Percentiles rank a stretch among this genome's conserved stretches.
These are phyloP conservation scores for Chamaedrilus cognettii DNA, from an alignment of 2,888 invertebrate genomes.

Conservation along the genomic window DNA sequence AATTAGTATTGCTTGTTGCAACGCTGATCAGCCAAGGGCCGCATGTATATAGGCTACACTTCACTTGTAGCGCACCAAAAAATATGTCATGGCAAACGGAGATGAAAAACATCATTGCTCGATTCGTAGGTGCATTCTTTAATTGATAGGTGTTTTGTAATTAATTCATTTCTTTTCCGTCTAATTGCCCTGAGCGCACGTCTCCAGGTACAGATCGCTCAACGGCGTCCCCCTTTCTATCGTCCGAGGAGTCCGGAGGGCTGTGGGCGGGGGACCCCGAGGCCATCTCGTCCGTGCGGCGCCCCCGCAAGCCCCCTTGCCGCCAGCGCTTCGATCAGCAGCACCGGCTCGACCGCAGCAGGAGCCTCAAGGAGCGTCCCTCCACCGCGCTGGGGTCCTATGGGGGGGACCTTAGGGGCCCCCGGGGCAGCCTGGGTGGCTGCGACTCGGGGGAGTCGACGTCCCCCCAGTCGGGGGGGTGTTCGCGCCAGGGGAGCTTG, in stretches of 20 bases:
- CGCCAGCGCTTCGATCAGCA: slow-evolving; percentile 8
- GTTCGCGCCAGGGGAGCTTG: background rate
- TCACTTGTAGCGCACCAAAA: too few species aligned
- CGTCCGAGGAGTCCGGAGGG: background rate
- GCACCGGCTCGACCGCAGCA: background rate
- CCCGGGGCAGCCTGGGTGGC: background rate
- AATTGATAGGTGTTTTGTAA: too few species aligned
- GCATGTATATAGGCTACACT: background rate
- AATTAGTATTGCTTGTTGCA: too few species aligned
- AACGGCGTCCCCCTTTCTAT: too few species aligned
- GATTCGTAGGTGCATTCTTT: too few species aligned
- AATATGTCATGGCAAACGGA: too few species aligned
- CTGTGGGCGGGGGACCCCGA: slow-evolving; percentile 20
- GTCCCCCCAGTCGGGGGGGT: background rate
- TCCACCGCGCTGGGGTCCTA: background rate
- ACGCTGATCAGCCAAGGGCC: too few species aligned
- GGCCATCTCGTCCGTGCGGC: slow-evolving; percentile 19
- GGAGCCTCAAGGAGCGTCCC: background rate
- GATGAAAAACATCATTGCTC: too few species aligned
- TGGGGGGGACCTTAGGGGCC: background rate
- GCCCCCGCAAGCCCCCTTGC: slow-evolving; percentile 1
- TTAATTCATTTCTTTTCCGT: too few species aligned
- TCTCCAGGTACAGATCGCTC: too few species aligned
- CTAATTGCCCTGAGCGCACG: too few species aligned
- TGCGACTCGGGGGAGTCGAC: too few species aligned